Base-by-base conservation (phyloP, 2,888 invertebrate genomes). In the Mesorhabditis belari region DNA sequence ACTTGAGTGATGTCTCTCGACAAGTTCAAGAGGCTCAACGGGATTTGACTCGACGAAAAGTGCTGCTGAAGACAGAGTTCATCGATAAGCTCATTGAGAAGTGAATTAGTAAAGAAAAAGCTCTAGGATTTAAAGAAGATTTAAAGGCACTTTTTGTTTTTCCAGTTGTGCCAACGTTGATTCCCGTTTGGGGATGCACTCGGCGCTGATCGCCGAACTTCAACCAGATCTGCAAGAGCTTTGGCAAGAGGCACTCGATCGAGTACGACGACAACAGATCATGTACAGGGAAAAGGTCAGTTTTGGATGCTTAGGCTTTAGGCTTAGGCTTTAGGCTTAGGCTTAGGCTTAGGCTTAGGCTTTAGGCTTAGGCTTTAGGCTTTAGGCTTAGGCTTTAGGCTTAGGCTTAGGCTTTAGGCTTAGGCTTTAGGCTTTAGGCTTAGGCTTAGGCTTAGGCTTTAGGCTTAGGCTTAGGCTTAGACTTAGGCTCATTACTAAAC, bases 241-340 rank as follows among this genome's bases (percentile, higher is more conserved):
- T 2, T 88, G 88, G 88, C 88, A 88, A 77, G 88, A 88, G 75
- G 87, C 88, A 74, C 81, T 88, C 26, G 87, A 88, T 81, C 83
- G 88, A 64, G 85, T 89, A 64, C 85, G 87, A 55, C 85, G 87
- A 5, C 88, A 89, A 80, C 88, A 88, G 79, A 88, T 88, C 75
- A 85, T 87, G 49, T 87, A 72, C 56, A 64, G 75, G 5, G 70
- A 73, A 27, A 74, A 75, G 63, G 67, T 64, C 6, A 49, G 44
- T 17, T 17, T 35, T 12, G 9, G 24, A 27, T 25, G 12, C 17
- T 21, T n/a, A 50, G 17, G 17, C 6, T 50, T 50, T 50, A n/a
- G 12, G n/a, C 44, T 17, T 35, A 35, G 12, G n/a, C n/a, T 35
- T n/a, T n/a, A n/a, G n/a, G n/a, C n/a, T n/a, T n/a, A n/a, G n/a